Evolutionary conservation across 2,888 invertebrate genomes (phyloP), one percentile per base, ranked within the genome.

Genomic region (Cetonia aurata): DNA sequence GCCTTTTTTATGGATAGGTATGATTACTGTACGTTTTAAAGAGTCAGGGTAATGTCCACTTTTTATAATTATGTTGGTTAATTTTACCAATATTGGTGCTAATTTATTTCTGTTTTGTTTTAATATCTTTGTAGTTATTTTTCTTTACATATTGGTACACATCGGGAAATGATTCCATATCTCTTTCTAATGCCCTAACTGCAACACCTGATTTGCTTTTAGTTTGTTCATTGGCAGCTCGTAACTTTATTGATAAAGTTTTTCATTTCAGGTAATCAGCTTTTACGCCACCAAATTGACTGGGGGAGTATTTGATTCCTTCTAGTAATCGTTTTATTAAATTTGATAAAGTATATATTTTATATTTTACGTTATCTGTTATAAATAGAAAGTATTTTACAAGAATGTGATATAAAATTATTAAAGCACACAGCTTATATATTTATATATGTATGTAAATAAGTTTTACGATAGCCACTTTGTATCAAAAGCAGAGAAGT

Each of bases 211-310:
- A n/a, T n/a, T n/a, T n/a, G n/a, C n/a, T n/a, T n/a, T n/a, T n/a
- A n/a, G n/a, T n/a, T n/a, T n/a, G n/a, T 13, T 13, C 42, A 10
- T 41, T 41, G 42, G 42, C 10, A 10, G 42, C 9, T 46, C 33
- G 9, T 17, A 9, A 10, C 17, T 46, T 31, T 72, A 44, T 37
- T 13, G 52, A 62, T 25, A 41, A 42, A 10, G 53, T 71, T 77
- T 77, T 80, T 76, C 74, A 73, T 89, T 88, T 60, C 87, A 93
- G 93, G 90, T 94, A 80, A 88, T 95, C 77, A 92, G 92, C 83
- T 89, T 93, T 82, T 95, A 95, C 82, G 94, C 94, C 73, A 92
- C 93, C 75, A 94, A 94, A 86, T 87, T 95, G 78, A 91, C 94
- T 80, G 94, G 94, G 72, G 89, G 91, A 75, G 88, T 88, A 72